Base-by-base conservation (phyloP, 2,888 invertebrate species). In the Empis stercorea region DNA sequence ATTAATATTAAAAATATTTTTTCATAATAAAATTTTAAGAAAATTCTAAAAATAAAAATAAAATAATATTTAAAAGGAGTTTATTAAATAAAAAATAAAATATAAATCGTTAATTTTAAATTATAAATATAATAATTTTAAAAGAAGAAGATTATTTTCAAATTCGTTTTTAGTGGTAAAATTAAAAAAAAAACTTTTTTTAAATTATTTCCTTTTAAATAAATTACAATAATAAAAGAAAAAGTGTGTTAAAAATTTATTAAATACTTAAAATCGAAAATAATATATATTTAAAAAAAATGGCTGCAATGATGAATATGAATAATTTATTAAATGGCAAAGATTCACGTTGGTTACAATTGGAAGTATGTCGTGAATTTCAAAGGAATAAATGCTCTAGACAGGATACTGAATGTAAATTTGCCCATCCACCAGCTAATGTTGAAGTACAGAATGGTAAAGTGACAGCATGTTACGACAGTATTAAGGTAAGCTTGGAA, bases 381-480 rank as follows among this genome's bases (percentile, higher is more conserved):
- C 96, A 97, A 78, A 83, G 99, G 73, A 96, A 95, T 81, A 97
- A 97, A 80, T 99, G 99, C 76, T 91, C 95, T 65, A 84, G 99
- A 69, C 88, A 94, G 56, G 97, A 99, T 76, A 91, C 93, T 70
- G 97, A 99, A 76, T 99, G 99, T 84, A 99, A 99, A 80, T 99
- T 97, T 74, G 97, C 99, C 59, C 99, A 99, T 79, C 99, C 99
- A 55, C 96, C 97, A 58, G 87, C 93, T 64, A 96, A 97, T 74
- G 97, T 99, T 65, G 99, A 99, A 76, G 95, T 99, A 67, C 97
- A 97, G 79, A 99, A 97, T 75, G 99, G 99, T 71, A 83, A 96
- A 67, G 99, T 99, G 68, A 97, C 96, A 64, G 99, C 99, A 64
- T 99, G 99, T 80, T 99, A 97, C 82, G 99, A 99, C 79, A 96